A percentile compares a stretch with the other conserved stretches of the same genome.
Evolutionary conservation across 2,797 vertebrate species (phyloP).

Genomic region (Esox lucius): DNA sequence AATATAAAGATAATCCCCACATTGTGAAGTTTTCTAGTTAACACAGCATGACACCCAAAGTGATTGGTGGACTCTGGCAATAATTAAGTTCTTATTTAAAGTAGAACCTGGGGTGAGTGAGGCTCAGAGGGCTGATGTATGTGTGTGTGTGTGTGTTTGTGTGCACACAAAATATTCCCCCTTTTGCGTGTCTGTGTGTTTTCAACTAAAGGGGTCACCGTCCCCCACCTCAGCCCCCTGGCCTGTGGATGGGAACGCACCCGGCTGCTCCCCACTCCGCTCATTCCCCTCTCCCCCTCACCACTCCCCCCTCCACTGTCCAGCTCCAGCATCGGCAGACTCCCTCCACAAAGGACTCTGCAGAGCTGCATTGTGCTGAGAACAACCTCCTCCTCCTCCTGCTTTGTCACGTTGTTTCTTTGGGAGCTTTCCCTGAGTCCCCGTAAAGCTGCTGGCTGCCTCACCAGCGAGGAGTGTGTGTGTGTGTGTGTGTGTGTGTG

Average conservation of each 20-base stretch:
- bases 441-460: conserved; percentile 6
- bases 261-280: conserved; percentile 3
- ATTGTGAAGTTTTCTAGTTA: neutral
- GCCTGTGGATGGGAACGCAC: conserved; percentile 7
- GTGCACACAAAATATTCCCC: too few species aligned
- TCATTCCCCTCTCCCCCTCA: too few species aligned
- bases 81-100: neutral
- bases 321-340: conserved; percentile 5
- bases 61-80: neutral
- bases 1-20: neutral
- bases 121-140: too few species aligned
- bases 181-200: neutral
- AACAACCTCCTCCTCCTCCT: conserved; percentile 11
- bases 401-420: conserved; percentile 12
- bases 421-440: conserved; percentile 1
- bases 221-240: neutral
- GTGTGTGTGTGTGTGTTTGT: too few species aligned
- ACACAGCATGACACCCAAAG: neutral
- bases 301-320: neutral
- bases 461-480: neutral
- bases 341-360: conserved; percentile 12
- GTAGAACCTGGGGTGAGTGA: neutral
- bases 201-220: neutral
- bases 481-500: neutral
- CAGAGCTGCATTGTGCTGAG: neutral